Evolutionary conservation across 2,113 vertebrate genomes (phyloP).

Genomic region (Leucosticte australis): DNA sequence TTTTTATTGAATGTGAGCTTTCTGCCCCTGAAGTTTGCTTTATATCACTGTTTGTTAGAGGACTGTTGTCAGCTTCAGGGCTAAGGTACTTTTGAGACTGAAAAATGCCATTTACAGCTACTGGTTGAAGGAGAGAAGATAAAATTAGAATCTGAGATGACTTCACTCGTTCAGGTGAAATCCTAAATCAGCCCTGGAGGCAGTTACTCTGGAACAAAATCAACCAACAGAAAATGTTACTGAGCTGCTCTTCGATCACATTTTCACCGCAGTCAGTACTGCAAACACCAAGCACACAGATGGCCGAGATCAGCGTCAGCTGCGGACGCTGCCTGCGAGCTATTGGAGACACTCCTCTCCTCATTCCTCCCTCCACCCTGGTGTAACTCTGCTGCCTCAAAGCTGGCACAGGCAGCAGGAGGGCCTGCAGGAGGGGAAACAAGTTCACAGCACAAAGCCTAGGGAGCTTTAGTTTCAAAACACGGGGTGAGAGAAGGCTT

Average conservation of each 20-base stretch:
- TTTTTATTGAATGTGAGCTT: conserved; percentile 43
- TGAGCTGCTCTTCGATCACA: background rate
- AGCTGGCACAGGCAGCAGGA: background rate
- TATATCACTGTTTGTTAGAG: conserved; percentile 9
- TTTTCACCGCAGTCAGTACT: background rate
- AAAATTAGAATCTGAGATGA: conserved; percentile 19
- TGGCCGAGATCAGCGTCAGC: conserved; percentile 20
- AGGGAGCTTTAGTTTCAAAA: background rate
- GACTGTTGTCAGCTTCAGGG: background rate
- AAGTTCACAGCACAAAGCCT: background rate
- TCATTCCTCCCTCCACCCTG: background rate
- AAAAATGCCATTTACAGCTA: conserved; percentile 10
- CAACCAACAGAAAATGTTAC: background rate
- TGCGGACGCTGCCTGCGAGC: background rate
- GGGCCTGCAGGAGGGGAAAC: background rate
- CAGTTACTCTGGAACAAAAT: background rate
- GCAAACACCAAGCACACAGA: conserved; percentile 27
- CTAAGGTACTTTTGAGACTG: conserved; percentile 6
- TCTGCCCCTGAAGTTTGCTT: conserved; percentile 15
- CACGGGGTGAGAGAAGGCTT: background rate
- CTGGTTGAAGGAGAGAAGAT: background rate
- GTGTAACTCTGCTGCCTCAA: background rate
- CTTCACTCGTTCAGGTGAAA: background rate
- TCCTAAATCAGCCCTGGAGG: background rate
- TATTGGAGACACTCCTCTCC: background rate